Base-by-base conservation (phyloP, 1,140 invertebrate species). In the Papilio polytes region DNA sequence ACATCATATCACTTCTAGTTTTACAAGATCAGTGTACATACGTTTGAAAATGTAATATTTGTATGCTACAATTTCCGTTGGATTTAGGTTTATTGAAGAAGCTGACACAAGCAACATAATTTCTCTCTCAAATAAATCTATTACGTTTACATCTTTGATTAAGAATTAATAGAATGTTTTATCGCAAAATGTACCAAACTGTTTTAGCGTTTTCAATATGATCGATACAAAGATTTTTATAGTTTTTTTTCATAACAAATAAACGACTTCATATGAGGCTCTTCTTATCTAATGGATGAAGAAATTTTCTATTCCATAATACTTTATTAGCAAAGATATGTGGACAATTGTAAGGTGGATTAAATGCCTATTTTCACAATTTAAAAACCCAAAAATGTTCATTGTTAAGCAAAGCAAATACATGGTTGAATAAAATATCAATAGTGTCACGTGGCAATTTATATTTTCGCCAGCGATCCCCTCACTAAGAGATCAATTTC, bases 401-500 rank as follows among this genome's bases (percentile, higher is more conserved):
- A 56, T 56, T 56, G 59, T 48, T 46, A 78, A 78, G 77, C 77
- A 78, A 78, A 66, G 18, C 82, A 83, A 80, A 87, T 70, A 74
- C 56, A 80, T 76, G 83, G 63, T 82, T 77, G 80, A 82, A 76
- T 81, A 80, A 86, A 89, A 90, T 90, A 90, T 89, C 91, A 91
- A 92, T 94, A 90, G 88, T 87, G 87, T 85, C 87, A 87, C 88
- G 89, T 90, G 88, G 88, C 90, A 91, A 93, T 92, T 90, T 92
- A 93, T 90, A 92, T 91, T 91, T 90, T 90, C 88, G 86, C 85
- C 89, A 87, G 87, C 81, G 87, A 88, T 82, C 86, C 91, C 90
- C 90, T 88, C 86, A 90, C 89, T 92, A 89, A 93, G 90, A 94
- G 92, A 94, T 94, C 93, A 94, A 94, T 94, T 94, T 94, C 91